phyloP scores from a whole-genome alignment of 2,888 invertebrate genomes.

The Cacoxenus indagator region DNA sequence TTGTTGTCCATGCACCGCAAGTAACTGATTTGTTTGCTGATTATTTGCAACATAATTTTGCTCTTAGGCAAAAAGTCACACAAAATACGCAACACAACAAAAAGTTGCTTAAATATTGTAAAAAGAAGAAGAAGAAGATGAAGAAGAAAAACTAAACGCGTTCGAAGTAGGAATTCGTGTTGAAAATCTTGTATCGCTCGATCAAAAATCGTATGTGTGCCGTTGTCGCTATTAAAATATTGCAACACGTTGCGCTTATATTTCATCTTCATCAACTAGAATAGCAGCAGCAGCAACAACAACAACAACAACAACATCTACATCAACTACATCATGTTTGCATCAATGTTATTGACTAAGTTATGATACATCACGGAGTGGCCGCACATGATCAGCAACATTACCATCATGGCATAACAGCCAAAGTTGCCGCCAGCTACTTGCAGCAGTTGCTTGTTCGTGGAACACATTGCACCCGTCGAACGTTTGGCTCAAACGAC shows the following conservation, averaged over 20 bases:
- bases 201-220: constrained; percentile 36
- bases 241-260: not conserved
- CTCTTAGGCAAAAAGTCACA: constrained; percentile 48
- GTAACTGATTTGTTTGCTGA: constrained; percentile 45
- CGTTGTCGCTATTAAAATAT: not conserved
- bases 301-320: not conserved
- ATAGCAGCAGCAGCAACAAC: not conserved
- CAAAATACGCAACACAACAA: constrained; percentile 17
- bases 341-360: constrained; percentile 54
- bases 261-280: not conserved
- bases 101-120: not conserved
- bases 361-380: constrained; percentile 48
- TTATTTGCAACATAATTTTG: constrained; percentile 56
- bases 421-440: not conserved
- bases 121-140: constrained; percentile 34
- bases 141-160: constrained; percentile 15
- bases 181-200: constrained; percentile 45
- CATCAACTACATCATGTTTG: constrained; percentile 32
- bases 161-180: constrained; percentile 43
- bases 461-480: not conserved
- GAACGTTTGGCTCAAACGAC: not conserved
- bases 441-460: not conserved
- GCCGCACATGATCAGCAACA: not conserved
- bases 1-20: constrained; percentile 53
- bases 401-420: not conserved